A percentile compares a stretch with the other conserved stretches of the same genome.
Conservation (phyloP, 1,140 invertebrate species). For the Orussus abietinus region DNA sequence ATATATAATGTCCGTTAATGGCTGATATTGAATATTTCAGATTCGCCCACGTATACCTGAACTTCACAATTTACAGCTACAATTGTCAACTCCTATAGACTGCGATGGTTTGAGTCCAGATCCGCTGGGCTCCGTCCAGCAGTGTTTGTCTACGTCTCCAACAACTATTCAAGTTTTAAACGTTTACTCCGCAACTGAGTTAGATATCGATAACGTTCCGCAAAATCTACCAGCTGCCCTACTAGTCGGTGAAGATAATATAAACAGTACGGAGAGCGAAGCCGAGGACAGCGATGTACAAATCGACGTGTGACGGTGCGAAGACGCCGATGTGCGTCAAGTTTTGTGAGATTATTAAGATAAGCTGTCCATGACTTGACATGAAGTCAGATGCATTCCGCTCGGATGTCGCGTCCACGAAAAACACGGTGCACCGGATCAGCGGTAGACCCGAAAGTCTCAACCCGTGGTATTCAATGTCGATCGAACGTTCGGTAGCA, state of each 20-base stretch:
- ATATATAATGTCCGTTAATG: too few species aligned
- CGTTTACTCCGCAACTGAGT: constrained; percentile 47
- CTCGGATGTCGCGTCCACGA: too few species aligned
- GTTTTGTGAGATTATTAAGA: too few species aligned
- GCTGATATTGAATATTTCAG: constrained; percentile 47
- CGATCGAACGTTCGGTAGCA: too few species aligned
- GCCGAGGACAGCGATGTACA: constrained; percentile 53
- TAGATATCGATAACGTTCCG: constrained; percentile 51
- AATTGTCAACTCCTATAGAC: constrained; percentile 42
- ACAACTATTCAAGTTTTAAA: constrained; percentile 52
- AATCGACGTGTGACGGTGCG: constrained; percentile 50
- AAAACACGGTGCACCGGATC: too few species aligned
- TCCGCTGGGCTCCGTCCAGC: constrained; percentile 41
- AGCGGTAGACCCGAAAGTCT: too few species aligned
- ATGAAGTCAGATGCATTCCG: too few species aligned
- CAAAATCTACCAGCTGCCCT: constrained; percentile 51
- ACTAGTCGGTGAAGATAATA: constrained; percentile 51
- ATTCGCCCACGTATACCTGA: constrained; percentile 64
- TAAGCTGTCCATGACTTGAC: too few species aligned
- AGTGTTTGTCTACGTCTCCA: constrained; percentile 47
- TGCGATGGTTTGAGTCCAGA: constrained; percentile 42
- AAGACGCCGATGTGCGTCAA: constrained; percentile 14
- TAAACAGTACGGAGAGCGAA: constrained; percentile 51
- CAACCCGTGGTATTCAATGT: too few species aligned
- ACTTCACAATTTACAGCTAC: constrained; percentile 52